These are phyloP conservation scores for Germaria angustata DNA, from an alignment of 2,888 invertebrate species.

Conservation along the genomic window DNA sequence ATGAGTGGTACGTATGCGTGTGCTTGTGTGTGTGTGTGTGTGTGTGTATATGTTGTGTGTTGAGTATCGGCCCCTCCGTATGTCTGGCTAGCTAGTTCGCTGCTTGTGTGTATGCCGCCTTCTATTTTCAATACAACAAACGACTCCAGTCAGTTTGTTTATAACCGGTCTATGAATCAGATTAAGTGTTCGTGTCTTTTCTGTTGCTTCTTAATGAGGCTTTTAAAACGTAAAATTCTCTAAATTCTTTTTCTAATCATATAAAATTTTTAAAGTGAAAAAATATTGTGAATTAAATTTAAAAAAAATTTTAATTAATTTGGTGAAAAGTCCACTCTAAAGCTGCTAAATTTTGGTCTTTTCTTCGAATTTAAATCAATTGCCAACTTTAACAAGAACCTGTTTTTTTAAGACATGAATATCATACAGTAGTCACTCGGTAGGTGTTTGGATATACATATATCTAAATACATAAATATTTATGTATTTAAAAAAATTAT, in stretches of 20 bases:
- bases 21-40: neutral
- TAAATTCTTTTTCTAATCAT: neutral
- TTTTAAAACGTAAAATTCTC: neutral
- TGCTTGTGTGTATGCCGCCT: conserved; percentile 30
- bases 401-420: conserved; percentile 1
- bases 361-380: too few species aligned
- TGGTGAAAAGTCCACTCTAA: neutral
- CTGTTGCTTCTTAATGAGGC: neutral
- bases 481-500: neutral
- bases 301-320: neutral
- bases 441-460: conserved; percentile 1
- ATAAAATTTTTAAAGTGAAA: neutral
- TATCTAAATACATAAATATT: neutral
- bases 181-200: neutral
- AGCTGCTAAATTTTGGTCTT: too few species aligned
- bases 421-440: neutral
- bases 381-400: conserved; percentile 30
- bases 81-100: neutral
- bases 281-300: too few species aligned
- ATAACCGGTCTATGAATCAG: conserved; percentile 63
- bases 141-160: conserved; percentile 63
- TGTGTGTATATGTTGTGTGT: neutral
- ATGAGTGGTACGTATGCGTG: neutral
- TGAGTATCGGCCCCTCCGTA: neutral
- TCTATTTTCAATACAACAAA: conserved; percentile 44